A percentile compares a stretch with the other conserved stretches of the same genome.
phyloP scores from a whole-genome alignment of 2,113 vertebrate species.

The Dicentrarchus labrax region DNA sequence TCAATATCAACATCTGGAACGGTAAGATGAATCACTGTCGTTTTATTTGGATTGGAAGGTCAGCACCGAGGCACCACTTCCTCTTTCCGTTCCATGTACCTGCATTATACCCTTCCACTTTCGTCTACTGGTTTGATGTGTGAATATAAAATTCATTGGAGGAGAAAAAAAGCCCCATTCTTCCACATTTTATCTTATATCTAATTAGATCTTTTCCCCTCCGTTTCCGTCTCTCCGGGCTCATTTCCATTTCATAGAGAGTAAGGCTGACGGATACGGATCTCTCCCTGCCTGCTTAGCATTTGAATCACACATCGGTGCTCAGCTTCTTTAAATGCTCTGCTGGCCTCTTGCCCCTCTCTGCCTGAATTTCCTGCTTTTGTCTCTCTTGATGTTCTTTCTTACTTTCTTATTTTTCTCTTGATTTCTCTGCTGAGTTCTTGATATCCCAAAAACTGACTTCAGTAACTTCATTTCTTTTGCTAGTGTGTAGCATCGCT shows the following conservation, averaged over 20 bases:
- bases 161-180: conserved; percentile 25
- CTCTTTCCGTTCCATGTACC: not conserved
- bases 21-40: not conserved
- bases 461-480: not conserved
- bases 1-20: not conserved
- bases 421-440: not conserved
- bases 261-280: conserved; percentile 7
- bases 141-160: not conserved
- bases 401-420: not conserved
- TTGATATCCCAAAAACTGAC: not conserved
- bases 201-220: not conserved
- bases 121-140: conserved; percentile 45
- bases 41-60: not conserved
- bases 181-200: conserved; percentile 31
- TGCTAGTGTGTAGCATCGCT: not conserved
- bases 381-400: not conserved
- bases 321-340: conserved; percentile 24
- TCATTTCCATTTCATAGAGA: conserved; percentile 60
- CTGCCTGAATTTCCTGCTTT: not conserved
- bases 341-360: not conserved
- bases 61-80: not conserved
- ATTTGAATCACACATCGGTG: conserved; percentile 56
- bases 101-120: not conserved
- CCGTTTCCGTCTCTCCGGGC: not conserved
- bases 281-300: conserved; percentile 46